phyloP scores from a whole-genome alignment of 2,797 vertebrate genomes.

The Enteromius mattozi region DNA sequence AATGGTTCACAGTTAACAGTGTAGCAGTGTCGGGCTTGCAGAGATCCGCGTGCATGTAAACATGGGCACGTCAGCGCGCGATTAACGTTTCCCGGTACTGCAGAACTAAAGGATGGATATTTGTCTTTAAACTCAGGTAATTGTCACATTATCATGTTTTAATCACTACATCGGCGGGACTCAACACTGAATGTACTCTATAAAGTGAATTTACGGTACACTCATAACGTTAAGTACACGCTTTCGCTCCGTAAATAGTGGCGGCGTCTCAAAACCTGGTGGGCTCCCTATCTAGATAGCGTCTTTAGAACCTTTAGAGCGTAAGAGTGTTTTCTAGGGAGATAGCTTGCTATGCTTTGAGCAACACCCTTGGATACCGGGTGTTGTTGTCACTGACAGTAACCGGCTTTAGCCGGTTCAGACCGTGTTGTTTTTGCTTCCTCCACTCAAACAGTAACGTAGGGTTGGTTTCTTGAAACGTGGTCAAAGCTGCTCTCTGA shows the following conservation, averaged over 20 bases:
- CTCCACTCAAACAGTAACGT: neutral
- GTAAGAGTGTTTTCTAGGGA: neutral
- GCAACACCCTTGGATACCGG: neutral
- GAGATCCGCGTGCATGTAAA: neutral
- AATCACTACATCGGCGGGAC: neutral
- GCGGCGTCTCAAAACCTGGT: neutral
- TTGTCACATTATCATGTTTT: neutral
- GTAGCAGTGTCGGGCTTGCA: neutral
- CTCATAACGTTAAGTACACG: too few relatives aligned
- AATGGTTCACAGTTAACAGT: neutral
- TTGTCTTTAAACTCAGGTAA: conserved; percentile 37
- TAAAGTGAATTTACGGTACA: neutral
- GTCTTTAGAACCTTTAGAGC: neutral
- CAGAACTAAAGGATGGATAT: neutral
- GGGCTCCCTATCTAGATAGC: neutral
- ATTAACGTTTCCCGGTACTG: conserved; percentile 12
- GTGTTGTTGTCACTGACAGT: conserved; percentile 20
- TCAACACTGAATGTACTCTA: neutral
- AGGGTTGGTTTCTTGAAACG: neutral
- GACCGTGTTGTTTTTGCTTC: conserved; percentile 7
- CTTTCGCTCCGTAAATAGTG: neutral
- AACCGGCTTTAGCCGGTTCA: conserved; percentile 56
- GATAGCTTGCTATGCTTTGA: neutral
- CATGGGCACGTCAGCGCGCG: conserved; percentile 26
- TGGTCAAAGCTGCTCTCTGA: neutral